Evolutionary conservation across 2,113 vertebrate genomes (phyloP).

Genomic region (Speoplatyrhinus poulsoni): DNA sequence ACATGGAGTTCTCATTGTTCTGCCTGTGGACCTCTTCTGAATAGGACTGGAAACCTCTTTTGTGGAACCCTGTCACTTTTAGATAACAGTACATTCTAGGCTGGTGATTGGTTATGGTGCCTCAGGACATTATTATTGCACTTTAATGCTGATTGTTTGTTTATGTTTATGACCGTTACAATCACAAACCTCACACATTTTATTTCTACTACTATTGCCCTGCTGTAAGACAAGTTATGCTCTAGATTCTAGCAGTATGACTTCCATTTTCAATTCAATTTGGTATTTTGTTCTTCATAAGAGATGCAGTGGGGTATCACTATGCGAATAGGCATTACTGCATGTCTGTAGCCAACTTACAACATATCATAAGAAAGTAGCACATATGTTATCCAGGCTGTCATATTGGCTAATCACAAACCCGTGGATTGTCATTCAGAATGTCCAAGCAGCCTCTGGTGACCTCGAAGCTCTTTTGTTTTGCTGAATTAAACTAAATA

Average conservation of each 20-base stretch:
- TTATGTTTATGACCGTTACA: no score
- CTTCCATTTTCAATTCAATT: no score
- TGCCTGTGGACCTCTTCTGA: neutral
- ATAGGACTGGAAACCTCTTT: neutral
- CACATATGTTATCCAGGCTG: slow-evolving; percentile 26
- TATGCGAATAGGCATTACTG: neutral
- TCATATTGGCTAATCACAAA: neutral
- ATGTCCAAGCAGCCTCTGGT: neutral
- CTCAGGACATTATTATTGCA: neutral
- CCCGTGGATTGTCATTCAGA: neutral
- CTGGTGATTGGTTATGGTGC: no score
- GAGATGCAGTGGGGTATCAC: no score
- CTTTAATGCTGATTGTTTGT: no score
- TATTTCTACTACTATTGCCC: neutral
- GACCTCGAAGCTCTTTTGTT: no score
- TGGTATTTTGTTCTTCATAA: neutral
- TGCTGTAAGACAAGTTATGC: neutral
- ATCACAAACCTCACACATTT: neutral
- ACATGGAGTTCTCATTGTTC: slow-evolving; percentile 5
- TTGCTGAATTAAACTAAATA: no score
- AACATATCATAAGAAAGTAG: neutral
- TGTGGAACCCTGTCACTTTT: neutral
- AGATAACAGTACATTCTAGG: no score
- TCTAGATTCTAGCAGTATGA: neutral
- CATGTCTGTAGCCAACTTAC: neutral